phyloP scores from a whole-genome alignment of 1,140 invertebrate species.

The Apis florea region DNA sequence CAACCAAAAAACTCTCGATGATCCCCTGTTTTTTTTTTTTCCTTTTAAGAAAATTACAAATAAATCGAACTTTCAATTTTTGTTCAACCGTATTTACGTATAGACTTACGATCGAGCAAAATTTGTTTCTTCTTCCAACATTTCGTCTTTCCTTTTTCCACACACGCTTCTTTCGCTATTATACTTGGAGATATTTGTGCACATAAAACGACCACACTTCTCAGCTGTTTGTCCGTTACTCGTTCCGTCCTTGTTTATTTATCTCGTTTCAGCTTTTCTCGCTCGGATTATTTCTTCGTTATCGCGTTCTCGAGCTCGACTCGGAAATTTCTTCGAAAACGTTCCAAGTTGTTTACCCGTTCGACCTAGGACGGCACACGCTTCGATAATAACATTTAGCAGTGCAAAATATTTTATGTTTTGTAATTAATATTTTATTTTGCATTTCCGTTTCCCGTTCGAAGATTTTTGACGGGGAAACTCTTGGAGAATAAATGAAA shows the following conservation, averaged over 20 bases:
- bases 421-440: too few relatives aligned
- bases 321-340: not conserved
- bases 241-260: not conserved
- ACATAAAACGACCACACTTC: not conserved
- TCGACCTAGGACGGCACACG: not conserved
- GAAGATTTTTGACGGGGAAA: too few relatives aligned
- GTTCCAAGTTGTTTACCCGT: not conserved
- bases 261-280: not conserved
- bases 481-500: too few relatives aligned
- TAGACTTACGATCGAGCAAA: too few relatives aligned
- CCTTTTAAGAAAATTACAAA: too few relatives aligned
- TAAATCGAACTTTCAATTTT: too few relatives aligned
- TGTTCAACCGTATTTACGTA: too few relatives aligned
- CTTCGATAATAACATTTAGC: too few relatives aligned
- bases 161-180: not conserved
- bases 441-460: too few relatives aligned
- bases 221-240: not conserved
- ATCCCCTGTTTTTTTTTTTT: too few relatives aligned
- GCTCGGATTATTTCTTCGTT: not conserved
- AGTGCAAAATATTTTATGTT: too few relatives aligned
- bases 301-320: not conserved
- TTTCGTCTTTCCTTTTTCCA: not conserved
- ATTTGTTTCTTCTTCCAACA: not conserved
- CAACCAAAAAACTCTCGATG: not conserved
- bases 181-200: slow-evolving; percentile 4